Evolutionary conservation across 2,113 vertebrate genomes (phyloP).

Genomic region (Perognathus longimembris): DNA sequence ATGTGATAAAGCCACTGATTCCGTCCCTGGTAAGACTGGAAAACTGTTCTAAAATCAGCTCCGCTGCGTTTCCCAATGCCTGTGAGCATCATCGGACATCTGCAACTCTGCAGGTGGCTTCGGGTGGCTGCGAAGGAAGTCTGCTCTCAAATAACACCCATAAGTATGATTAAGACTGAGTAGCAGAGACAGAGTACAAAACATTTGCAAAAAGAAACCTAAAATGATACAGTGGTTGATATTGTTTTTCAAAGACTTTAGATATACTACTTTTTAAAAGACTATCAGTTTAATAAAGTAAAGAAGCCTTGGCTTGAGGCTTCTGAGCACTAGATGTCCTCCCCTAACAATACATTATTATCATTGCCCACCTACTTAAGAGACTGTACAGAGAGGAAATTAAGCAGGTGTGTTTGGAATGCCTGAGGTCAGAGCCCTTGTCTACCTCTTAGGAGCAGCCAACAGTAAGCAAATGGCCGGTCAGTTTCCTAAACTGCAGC

Average conservation of each 20-base stretch:
- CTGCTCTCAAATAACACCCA: neutral
- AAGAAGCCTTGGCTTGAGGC: neutral
- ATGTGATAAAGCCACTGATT: conserved; percentile 30
- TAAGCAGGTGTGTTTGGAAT: neutral
- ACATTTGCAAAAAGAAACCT: neutral
- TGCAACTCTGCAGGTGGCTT: conserved; percentile 57
- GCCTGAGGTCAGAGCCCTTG: neutral
- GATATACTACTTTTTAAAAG: neutral
- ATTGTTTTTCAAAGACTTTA: neutral
- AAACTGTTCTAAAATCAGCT: conserved; percentile 48
- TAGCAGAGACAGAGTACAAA: neutral
- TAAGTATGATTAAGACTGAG: neutral
- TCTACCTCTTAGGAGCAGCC: neutral
- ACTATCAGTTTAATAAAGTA: neutral
- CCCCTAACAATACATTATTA: neutral
- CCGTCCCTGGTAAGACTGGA: neutral
- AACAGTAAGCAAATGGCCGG: neutral
- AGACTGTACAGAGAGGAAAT: neutral
- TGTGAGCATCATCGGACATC: neutral
- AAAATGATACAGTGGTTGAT: neutral
- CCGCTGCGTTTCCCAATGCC: neutral
- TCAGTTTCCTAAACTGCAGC: neutral
- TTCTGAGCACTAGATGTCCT: neutral
- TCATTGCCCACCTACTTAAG: neutral
- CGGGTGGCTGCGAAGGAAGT: conserved; percentile 7